Base-by-base conservation (phyloP, 37 sponge, comb jelly and placozoan species). In the Aphrocallistes beatrix region DNA sequence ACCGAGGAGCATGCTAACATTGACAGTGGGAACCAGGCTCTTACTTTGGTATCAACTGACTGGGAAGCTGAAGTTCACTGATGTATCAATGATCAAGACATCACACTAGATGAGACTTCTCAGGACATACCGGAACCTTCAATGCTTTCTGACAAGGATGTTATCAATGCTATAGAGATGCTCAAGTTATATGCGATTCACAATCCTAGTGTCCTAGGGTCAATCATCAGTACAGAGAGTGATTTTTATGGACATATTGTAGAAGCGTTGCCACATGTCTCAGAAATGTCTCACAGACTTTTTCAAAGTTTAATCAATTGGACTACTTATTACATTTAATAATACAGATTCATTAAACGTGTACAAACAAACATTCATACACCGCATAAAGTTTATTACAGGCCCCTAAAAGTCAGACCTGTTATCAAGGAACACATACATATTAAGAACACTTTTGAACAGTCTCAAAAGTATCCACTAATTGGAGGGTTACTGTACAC, bases 11-110 rank as follows among this genome's bases (percentile, higher is more conserved):
- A 60, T 60, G 34, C n/a, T 19, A 28, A 60, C 75, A 60, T 60
- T 60, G 75, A 60, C 75, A 60, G 75, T 60, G 75, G 75, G 17
- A 60, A 60, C 75, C 75, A 60, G 75, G 75, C n/a, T 60, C 75
- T 19, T 60, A 60, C 75, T 60, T 60, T 60, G 25, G 75, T 25
- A 60, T 60, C 75, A 60, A 60, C 75, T 3, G 75, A 60, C 75
- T 60, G 75, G 75, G 75, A 60, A 60, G 8, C 75, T 60, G 75
- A 60, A 60, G 17, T 60, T 60, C 32, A 28, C 75, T 60, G 28
- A 60, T 60, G 75, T 60, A 60, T 60, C 75, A 32, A 60, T 13
- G 34, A 60, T 60, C 75, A 60, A 30, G 75, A 60, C 34, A 60
- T 60, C n/a, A n/a, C 75, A 60, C 75, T 60, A 13, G 75, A 60